Percentiles rank a stretch among this genome's conserved stretches.
These are phyloP conservation scores for Netelia virgata DNA, from an alignment of 2,888 invertebrate genomes.

Conservation along the genomic window DNA sequence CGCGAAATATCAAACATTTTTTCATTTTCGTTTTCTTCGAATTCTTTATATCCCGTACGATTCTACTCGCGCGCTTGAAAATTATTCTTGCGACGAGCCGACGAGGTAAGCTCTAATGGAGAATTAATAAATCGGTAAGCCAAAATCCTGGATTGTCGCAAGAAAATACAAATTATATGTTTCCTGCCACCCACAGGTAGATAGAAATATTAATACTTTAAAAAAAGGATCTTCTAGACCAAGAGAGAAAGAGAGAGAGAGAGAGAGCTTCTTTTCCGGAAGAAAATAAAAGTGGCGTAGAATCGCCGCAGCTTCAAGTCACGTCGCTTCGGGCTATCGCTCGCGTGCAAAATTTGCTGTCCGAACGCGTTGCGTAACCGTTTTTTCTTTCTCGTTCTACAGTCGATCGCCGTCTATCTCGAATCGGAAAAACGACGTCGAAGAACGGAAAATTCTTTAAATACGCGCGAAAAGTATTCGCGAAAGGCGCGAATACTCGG, in stretches of 20 bases:
- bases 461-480: neutral
- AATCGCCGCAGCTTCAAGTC: neutral
- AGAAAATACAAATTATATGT: neutral
- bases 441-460: conserved; percentile 7
- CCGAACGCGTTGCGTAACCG: conserved; percentile 45
- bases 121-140: conserved; percentile 52
- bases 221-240: neutral
- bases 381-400: neutral
- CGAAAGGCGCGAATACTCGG: conserved; percentile 17
- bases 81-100: conserved; percentile 44
- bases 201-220: neutral
- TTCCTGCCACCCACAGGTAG: conserved; percentile 9
- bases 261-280: neutral
- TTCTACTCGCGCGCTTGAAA: conserved; percentile 39
- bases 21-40: conserved; percentile 3
- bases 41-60: conserved; percentile 10
- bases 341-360: conserved; percentile 64
- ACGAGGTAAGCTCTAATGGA: conserved; percentile 10
- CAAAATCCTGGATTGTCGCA: conserved; percentile 1
- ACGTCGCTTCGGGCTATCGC: neutral
- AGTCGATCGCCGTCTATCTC: neutral
- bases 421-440: too few species aligned
- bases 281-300: conserved; percentile 11
- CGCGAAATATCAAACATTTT: conserved; percentile 32
- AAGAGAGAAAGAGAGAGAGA: conserved; percentile 4